phyloP scores from a whole-genome alignment of 2,113 vertebrate genomes.

The Furnarius figulus region DNA sequence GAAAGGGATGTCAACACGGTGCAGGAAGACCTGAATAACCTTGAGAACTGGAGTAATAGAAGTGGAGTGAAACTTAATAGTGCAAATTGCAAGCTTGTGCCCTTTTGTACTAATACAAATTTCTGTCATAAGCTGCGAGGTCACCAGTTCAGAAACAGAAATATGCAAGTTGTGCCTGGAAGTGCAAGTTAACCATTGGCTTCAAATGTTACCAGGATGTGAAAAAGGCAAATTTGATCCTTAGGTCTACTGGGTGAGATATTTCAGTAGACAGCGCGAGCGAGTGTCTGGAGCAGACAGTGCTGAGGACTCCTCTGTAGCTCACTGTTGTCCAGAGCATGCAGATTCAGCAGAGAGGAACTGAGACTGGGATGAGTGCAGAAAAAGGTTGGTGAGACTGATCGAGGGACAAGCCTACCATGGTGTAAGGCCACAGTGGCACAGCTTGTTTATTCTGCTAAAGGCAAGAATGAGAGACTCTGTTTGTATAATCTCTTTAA shows the following conservation, averaged over 20 bases:
- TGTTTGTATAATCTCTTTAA: background rate
- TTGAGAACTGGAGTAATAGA: constrained; percentile 6
- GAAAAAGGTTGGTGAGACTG: background rate
- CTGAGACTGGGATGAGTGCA: background rate
- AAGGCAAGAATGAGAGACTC: background rate
- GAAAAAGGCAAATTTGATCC: background rate
- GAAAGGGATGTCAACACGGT: constrained; percentile 6
- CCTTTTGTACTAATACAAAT: constrained; percentile 20
- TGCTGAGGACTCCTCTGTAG: background rate
- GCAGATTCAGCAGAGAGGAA: background rate
- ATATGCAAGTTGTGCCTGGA: background rate
- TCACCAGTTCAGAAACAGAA: constrained; percentile 5
- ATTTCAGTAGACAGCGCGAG: background rate
- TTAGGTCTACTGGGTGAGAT: background rate
- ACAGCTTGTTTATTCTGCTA: background rate
- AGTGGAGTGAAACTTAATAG: constrained; percentile 15
- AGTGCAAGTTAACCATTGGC: background rate
- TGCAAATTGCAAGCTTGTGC: background rate
- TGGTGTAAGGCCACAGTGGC: background rate
- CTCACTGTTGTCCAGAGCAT: background rate
- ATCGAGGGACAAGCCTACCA: background rate
- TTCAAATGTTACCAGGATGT: background rate
- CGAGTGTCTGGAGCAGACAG: background rate
- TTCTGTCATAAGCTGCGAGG: constrained; percentile 17
- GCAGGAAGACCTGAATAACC: constrained; percentile 18